Base-by-base conservation (phyloP, 2,888 invertebrate genomes). In the Catotricha subobsoleta region DNA sequence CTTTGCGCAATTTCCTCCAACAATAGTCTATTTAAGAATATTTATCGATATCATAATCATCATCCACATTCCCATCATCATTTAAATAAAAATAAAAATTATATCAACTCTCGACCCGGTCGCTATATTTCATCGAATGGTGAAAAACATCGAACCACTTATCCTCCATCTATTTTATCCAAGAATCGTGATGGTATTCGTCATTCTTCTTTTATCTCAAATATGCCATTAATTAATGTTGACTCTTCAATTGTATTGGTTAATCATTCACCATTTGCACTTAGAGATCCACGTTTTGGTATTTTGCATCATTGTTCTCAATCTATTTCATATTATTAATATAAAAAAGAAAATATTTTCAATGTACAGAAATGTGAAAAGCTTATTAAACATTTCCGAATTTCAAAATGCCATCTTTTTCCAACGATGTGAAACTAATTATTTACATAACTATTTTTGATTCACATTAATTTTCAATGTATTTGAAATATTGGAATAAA, bases 291-390 rank as follows among this genome's bases (percentile, higher is more conserved):
- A 38, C 31, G 43, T 23, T 43, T 45, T 31, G 46, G 46, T 18
- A 40, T 46, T 30, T 38, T 46, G 28, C 46, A 44, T 43, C 46
- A 46, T 41, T 29, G 41, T 23, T 41, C 46, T 16, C 43, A 43
- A 27, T 46, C 46, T 8, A 27, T 40, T 18, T 45, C 46, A 1
- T 46, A 44, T 33, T 40, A 37, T 34, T 45, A 29, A 35, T n/a
- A 19, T 3, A 19, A 8, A 34, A 12, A 18, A 19, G 5, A 5
- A 3, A 7, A 9, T 19, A 5, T 2, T 8, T 19, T 31, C 13
- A 15, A 6, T 15, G 4, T 31, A 13, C 3, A 15, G 5, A 15
- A 18, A 15, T 13, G n/a, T n/a, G n/a, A n/a, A n/a, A n/a, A n/a
- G n/a, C n/a, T n/a, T n/a, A n/a, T n/a, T n/a, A n/a, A n/a, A n/a